These are phyloP conservation scores for Lytechinus pictus DNA, from an alignment of 35 echinoderm and acorn worm species.

Conservation along the genomic window DNA sequence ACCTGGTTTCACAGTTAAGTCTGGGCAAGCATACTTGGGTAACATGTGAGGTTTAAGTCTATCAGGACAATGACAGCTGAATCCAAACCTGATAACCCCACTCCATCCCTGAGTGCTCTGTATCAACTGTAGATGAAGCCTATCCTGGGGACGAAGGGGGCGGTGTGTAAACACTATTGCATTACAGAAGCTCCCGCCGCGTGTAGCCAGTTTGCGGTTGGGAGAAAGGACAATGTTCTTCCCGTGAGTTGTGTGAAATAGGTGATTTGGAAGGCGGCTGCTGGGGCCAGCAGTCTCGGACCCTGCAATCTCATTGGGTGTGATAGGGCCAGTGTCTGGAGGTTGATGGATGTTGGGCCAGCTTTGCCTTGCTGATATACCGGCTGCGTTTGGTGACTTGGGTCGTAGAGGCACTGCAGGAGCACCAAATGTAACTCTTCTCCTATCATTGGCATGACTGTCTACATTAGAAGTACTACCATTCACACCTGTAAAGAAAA, in stretches of 20 bases:
- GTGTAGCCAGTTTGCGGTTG: conserved; percentile 63
- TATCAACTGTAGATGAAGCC: conserved; percentile 72
- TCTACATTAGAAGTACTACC: background rate
- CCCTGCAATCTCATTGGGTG: background rate
- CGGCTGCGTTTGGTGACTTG: conserved; percentile 17
- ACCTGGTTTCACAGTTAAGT: conserved; percentile 87
- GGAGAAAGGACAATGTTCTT: conserved; percentile 85
- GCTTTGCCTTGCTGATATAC: conserved; percentile 29
- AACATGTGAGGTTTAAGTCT: conserved; percentile 54
- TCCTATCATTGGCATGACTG: conserved; percentile 29
- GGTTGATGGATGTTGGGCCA: conserved; percentile 43
- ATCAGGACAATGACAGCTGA: conserved; percentile 78
- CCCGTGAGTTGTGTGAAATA: conserved; percentile 84
- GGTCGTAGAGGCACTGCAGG: background rate
- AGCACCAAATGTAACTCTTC: conserved; percentile 36
- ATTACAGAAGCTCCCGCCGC: conserved; percentile 93
- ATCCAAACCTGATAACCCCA: conserved; percentile 92
- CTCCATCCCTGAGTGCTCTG: conserved; percentile 91
- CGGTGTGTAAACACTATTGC: conserved; percentile 90
- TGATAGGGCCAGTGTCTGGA: background rate
- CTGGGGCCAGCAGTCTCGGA: background rate
- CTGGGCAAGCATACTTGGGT: conserved; percentile 95
- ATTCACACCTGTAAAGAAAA: conserved; percentile 16
- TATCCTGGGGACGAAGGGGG: conserved; percentile 62
- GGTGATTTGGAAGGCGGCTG: conserved; percentile 42